Evolutionary conservation across 2,888 invertebrate genomes (phyloP).

Genomic region (Branchinecta sandiegonensis): DNA sequence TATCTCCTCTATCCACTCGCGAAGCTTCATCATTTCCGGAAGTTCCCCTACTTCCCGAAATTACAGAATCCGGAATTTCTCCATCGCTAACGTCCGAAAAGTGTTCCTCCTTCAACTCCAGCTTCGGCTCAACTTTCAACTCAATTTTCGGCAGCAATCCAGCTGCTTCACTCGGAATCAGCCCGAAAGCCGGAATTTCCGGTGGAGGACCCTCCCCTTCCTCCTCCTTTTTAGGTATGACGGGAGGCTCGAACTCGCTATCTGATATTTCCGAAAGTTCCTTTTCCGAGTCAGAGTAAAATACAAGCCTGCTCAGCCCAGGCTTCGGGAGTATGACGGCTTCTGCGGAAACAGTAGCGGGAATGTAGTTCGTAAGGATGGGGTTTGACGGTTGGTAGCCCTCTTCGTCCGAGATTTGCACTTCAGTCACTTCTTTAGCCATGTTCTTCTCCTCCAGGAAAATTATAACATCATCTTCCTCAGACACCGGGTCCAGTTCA

Average conservation of each 20-base stretch:
- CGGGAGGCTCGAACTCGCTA: neutral
- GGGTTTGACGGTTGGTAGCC: too few relatives aligned
- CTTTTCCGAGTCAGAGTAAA: neutral
- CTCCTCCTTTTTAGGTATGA: neutral
- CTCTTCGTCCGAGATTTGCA: too few relatives aligned
- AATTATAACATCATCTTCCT: too few relatives aligned
- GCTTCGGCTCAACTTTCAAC: neutral
- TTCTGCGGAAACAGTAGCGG: too few relatives aligned
- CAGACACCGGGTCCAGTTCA: too few relatives aligned
- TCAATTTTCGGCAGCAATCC: neutral
- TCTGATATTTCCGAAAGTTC: slow-evolving; percentile 5
- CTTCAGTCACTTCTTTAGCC: too few relatives aligned
- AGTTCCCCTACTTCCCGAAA: neutral
- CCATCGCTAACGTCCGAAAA: slow-evolving; percentile 1
- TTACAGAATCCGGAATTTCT: neutral
- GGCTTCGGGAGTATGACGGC: too few relatives aligned
- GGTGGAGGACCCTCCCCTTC: neutral
- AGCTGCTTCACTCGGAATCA: neutral
- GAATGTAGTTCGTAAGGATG: too few relatives aligned
- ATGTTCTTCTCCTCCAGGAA: too few relatives aligned
- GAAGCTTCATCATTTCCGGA: too few relatives aligned
- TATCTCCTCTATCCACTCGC: too few relatives aligned
- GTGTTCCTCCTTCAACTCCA: neutral
- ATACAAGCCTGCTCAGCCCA: neutral
- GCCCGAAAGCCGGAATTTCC: neutral